Evolutionary conservation across 2,888 invertebrate genomes (phyloP), one percentile per base, ranked within the genome.

Genomic region (Chirona hameri): DNA sequence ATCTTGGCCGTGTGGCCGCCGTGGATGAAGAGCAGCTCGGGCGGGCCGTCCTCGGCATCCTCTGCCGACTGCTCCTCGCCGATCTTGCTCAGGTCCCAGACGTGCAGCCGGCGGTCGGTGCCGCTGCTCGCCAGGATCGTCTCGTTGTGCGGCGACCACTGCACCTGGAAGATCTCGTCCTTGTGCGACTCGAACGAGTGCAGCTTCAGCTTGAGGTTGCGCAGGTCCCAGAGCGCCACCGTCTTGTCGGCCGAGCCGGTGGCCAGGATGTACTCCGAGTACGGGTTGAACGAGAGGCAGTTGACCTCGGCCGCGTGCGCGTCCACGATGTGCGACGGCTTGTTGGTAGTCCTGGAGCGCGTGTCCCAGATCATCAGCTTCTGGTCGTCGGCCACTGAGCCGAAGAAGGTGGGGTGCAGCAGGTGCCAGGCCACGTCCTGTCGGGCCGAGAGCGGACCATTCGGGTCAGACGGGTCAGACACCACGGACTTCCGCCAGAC

Each of bases 291-390:
- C 86, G 98, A 98, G 85, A 99, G 91, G 87, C 99, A 99, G 90
- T 99, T 99, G 0, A 99, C 98, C 90, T 99, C 99, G 0, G 99
- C 99, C 0, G 97, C 96, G 88, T 99, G 99, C 0, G 99, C 99
- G 88, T 99, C 99, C 3, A 99, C 99, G 0, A 96, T 97, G 88
- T 99, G 99, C 55, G 97, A 97, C 1, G 99, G 98, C 89, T 98
- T 98, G 86, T 94, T 96, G 31, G 97, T 96, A 88, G 97, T 97
- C 89, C 96, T 97, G 87, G 96, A 96, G 87, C 98, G 93, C 4
- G 99, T 98, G 88, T 99, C 99, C 99, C 99, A 99, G 86, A 98
- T 98, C 97, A 99, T 99, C 86, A 99, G 92, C 87, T 99, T 95
- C 89, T 98, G 98, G 88, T 99, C 99, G 88, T 99, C 99, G 31